phyloP scores from a whole-genome alignment of 2,113 vertebrate species.

The Meleagris gallopavo region DNA sequence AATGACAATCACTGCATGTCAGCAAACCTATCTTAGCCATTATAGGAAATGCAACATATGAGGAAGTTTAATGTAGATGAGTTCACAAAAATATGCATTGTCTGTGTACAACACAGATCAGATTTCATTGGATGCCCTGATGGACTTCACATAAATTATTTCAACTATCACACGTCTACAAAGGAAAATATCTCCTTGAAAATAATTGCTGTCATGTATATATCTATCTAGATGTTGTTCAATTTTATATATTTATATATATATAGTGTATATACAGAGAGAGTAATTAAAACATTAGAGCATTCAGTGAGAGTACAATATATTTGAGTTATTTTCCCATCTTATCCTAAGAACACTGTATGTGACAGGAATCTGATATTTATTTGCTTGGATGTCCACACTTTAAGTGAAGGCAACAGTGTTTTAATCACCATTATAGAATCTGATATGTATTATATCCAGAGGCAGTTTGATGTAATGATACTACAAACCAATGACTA shows the following conservation, averaged over 20 bases:
- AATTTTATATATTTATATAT: background rate
- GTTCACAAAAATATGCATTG: background rate
- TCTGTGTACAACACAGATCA: background rate
- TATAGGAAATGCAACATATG: background rate
- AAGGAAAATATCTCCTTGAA: background rate
- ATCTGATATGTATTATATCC: too few relatives aligned
- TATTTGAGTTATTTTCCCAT: background rate
- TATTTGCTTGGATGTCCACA: background rate
- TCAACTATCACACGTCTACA: background rate
- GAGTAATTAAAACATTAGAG: background rate
- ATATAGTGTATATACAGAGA: background rate
- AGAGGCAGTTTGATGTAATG: background rate
- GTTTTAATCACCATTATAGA: background rate
- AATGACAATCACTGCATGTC: background rate
- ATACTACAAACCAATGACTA: background rate
- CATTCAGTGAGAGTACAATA: background rate
- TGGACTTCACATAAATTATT: background rate
- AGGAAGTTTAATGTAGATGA: background rate
- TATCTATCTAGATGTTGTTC: background rate
- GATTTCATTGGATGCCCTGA: background rate
- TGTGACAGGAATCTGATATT: background rate
- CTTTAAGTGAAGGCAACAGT: background rate
- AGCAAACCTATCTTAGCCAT: rapidly evolving
- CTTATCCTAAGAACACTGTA: background rate
- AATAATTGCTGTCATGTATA: background rate